Percentiles rank a stretch among this genome's conserved stretches.
phyloP scores from a whole-genome alignment of 2,888 invertebrate genomes.

The Microdon myrmicae region DNA sequence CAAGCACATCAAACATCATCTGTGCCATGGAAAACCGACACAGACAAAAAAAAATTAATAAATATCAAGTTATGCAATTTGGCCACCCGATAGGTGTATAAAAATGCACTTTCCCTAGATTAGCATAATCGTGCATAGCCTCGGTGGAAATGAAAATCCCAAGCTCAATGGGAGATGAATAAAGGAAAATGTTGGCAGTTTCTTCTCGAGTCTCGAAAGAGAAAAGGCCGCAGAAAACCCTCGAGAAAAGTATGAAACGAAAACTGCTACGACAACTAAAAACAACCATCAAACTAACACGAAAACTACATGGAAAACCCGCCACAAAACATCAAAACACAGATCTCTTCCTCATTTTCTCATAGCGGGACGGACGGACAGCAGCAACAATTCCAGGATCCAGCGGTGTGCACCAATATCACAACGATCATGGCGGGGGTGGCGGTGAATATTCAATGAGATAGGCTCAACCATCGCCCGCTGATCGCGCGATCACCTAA shows the following conservation, averaged over 20 bases:
- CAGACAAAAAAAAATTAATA: slow-evolving; percentile 39
- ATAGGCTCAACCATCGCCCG: slow-evolving; percentile 25
- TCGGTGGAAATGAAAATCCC: slow-evolving; percentile 51
- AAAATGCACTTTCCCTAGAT: slow-evolving; percentile 53
- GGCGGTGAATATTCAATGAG: slow-evolving; percentile 24
- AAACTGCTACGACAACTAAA: slow-evolving; percentile 3
- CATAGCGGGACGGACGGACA: slow-evolving; percentile 44
- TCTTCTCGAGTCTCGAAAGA: slow-evolving; percentile 42
- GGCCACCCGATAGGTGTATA: slow-evolving; percentile 52
- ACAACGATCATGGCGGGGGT: background rate
- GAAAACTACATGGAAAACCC: slow-evolving; percentile 46
- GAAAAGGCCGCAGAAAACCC: slow-evolving; percentile 49
- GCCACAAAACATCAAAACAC: slow-evolving; percentile 50
- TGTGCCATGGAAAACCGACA: slow-evolving; percentile 6
- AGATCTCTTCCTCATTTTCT: slow-evolving; percentile 53
- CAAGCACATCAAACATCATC: slow-evolving; percentile 6
- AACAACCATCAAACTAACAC: slow-evolving; percentile 21
- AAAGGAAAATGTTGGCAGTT: slow-evolving; percentile 48
- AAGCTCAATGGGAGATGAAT: slow-evolving; percentile 53
- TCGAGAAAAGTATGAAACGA: slow-evolving; percentile 34
- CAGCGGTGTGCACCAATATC: slow-evolving; percentile 5
- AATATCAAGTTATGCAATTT: slow-evolving; percentile 53
- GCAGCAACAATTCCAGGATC: slow-evolving; percentile 11
- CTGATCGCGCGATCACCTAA: slow-evolving; percentile 27
- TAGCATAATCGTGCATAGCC: slow-evolving; percentile 53